Evolutionary conservation across 2,113 vertebrate genomes (phyloP), one percentile per base, ranked within the genome.

Genomic region (Oncorhynchus keta): DNA sequence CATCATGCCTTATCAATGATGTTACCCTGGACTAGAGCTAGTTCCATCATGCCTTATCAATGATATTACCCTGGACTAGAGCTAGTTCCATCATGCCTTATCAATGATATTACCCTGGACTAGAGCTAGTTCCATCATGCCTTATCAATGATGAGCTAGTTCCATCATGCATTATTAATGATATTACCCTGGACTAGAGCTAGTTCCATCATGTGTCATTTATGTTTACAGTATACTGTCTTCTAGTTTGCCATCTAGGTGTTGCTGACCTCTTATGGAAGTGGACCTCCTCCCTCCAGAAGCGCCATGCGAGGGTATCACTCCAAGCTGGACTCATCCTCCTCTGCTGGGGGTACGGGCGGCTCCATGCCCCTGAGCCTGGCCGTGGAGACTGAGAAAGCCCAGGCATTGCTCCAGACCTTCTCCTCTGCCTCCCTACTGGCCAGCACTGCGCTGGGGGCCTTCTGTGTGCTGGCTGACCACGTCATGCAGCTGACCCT

Each of bases 341-440:
- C 88, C 61, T 83, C 81, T 0, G 83, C 84, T 0, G 82, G 87
- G 2, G 79, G 81, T 6, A 89, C 83, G 1, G 82, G 84, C 0
- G 86, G 69, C 2, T 81, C 88, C 0, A 62, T 90, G 0, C 89
- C 79, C 3, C 82, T 94, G 78, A 92, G 91, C 87, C 95, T 97
- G 92, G 96, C 95, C 0, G 94, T 95, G 22, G 97, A 99, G 89
- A 90, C 94, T 4, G 96, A 96, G 87, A 97, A 96, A 83, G 94
- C 96, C 3, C 94, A 94, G 16, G 96, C 95, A 22, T 91, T 98
- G 11, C 95, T 97, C 12, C 97, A 97, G 81, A 95, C 95, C 0
- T 97, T 96, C 82, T 97, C 96, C 85, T 89, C 95, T 0, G 94
- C 95, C 0, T 97, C 96, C 68, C 86, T 98, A 75, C 83, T 96